Evolutionary conservation across 2,888 invertebrate species (phyloP), one percentile per base, ranked within the genome.

Genomic region (Erynnis tages): DNA sequence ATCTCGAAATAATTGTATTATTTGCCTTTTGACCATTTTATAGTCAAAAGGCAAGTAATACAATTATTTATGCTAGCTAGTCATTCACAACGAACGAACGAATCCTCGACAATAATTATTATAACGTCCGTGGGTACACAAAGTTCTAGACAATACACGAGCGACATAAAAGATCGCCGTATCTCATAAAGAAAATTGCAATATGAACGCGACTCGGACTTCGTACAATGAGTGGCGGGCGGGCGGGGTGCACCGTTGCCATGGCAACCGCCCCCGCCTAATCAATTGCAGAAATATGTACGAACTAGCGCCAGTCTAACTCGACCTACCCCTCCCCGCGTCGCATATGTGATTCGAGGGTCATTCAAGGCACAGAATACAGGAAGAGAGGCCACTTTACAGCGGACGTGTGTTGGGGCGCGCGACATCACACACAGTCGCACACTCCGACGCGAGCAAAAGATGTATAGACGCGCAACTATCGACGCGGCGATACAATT

Each of bases 261-360:
- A 87, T 85, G 78, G 79, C 79, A 73, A 89, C 88, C 86, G 81
- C 80, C 86, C 88, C 85, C 84, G 84, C 82, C 88, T 89, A 90
- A 90, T 89, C 89, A 89, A 90, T 89, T 90, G 89, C 89, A 90
- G 89, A 89, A 89, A 89, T 88, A 90, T 90, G 89, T 89, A 88
- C 82, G 80, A 74, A 57, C 79, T 73, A 78, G 79, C 68, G 77
- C 86, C 84, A 72, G 37, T 53, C 10, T 53, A 66, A 55, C 46
- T 7, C 13, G 80, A 55, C 3, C 75, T 57, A 7, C 56, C 44
- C 13, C 57, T 16, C 66, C 67, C 59, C 71, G 59, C 69, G 49
- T 54, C 10, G 11, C 17, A 53, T 58, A 57, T 60, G 59, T 58
- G 47, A 19, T 48, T 43, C 38, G 37, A 23, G 34, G 29, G 21